These are phyloP conservation scores for Hemibates koningsi DNA, from an alignment of 2,113 vertebrate species.

Conservation along the genomic window DNA sequence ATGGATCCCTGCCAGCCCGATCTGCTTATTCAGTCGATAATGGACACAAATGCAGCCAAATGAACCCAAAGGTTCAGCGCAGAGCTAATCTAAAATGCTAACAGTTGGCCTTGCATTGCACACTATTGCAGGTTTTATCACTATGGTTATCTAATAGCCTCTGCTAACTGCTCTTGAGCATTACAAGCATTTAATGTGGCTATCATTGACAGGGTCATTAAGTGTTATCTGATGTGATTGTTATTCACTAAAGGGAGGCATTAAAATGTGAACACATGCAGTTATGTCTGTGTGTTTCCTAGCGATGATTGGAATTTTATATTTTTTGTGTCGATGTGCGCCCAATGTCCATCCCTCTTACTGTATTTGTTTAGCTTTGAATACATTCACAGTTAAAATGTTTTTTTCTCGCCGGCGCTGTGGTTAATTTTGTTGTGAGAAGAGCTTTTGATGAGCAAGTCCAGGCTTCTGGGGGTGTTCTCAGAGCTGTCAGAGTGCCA, in stretches of 20 bases:
- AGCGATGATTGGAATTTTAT: background rate
- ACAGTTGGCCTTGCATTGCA: constrained; percentile 26
- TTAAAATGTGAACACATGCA: background rate
- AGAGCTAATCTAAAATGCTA: constrained; percentile 51
- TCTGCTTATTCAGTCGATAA: constrained; percentile 52
- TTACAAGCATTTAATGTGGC: background rate
- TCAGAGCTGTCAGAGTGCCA: constrained; percentile 29
- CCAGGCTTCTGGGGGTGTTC: background rate
- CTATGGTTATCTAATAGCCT: constrained; percentile 36
- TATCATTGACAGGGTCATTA: background rate
- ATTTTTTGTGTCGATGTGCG: background rate
- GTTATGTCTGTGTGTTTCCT: background rate
- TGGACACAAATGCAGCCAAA: constrained; percentile 51
- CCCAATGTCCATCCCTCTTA: background rate
- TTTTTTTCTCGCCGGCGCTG: background rate
- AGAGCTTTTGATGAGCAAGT: constrained; percentile 7
- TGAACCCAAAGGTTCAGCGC: constrained; percentile 44
- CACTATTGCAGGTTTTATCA: constrained; percentile 28
- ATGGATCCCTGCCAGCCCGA: constrained; percentile 50
- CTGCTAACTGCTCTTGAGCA: constrained; percentile 9
- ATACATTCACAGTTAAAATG: background rate
- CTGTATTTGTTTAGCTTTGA: background rate
- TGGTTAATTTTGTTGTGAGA: constrained; percentile 17
- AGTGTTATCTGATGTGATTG: background rate
- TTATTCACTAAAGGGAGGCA: background rate